Conservation (phyloP, 2,888 invertebrate species). For the Rhingia rostrata region DNA sequence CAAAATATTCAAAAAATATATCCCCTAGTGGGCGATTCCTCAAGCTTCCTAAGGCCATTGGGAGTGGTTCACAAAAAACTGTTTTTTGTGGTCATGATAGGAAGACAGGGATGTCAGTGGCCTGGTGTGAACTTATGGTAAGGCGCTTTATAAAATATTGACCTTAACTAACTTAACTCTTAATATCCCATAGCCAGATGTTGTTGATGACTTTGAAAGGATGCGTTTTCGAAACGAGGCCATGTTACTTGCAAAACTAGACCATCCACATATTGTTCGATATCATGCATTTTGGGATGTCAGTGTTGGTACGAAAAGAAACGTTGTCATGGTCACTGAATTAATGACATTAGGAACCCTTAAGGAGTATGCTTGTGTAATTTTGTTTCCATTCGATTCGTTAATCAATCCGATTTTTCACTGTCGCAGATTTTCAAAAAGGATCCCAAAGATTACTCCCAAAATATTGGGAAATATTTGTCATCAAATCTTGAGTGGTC, state of each 20-base stretch:
- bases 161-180: too few relatives aligned
- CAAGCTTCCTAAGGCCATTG: too few relatives aligned
- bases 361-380: background rate
- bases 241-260: background rate
- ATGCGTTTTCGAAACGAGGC: background rate
- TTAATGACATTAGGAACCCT: background rate
- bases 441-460: slow-evolving; percentile 98
- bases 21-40: too few relatives aligned
- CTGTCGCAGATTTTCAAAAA: slow-evolving; percentile 91
- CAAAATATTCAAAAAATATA: too few relatives aligned
- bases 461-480: slow-evolving; percentile 99
- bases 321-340: background rate
- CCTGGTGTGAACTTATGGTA: background rate
- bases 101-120: too few relatives aligned
- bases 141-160: too few relatives aligned
- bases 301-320: too few relatives aligned
- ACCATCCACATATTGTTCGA: background rate
- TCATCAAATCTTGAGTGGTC: slow-evolving; percentile 98
- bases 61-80: too few relatives aligned
- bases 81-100: too few relatives aligned
- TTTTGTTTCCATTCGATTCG: too few relatives aligned
- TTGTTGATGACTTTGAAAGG: background rate
- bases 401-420: background rate
- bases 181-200: background rate
- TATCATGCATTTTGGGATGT: background rate